Conservation (phyloP, 2,797 vertebrate genomes). For the Bufotes viridis region DNA sequence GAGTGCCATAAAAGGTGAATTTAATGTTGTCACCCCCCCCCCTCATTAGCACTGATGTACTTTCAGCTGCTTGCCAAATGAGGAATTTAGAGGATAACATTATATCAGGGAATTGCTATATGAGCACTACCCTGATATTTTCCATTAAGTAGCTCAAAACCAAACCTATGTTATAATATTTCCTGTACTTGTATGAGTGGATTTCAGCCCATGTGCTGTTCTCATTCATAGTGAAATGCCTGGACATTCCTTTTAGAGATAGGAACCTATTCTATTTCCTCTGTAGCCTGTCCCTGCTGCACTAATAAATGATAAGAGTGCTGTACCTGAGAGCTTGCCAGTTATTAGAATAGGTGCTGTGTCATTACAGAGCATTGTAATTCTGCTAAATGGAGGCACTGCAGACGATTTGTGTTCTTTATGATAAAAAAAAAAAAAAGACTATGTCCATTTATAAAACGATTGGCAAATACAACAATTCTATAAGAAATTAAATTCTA, state of each 20-base stretch:
- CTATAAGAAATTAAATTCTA: slow-evolving; percentile 15
- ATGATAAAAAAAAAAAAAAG: not conserved
- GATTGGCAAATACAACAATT: slow-evolving; percentile 31
- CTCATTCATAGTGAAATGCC: slow-evolving; percentile 32
- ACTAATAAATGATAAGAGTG: slow-evolving; percentile 41
- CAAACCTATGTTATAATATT: not conserved
- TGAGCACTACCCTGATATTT: not conserved
- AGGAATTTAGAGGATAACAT: not conserved
- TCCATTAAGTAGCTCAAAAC: not conserved
- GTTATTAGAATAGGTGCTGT: slow-evolving; percentile 42
- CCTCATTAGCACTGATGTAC: not conserved
- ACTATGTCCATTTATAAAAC: slow-evolving; percentile 39
- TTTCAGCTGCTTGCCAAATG: not conserved
- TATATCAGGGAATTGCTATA: not conserved
- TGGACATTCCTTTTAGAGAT: slow-evolving; percentile 20
- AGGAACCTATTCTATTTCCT: not conserved
- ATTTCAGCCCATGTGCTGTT: slow-evolving; percentile 1
- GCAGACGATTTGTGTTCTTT: slow-evolving; percentile 28
- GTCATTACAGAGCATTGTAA: slow-evolving; percentile 3
- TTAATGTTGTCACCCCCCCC: too few relatives aligned
- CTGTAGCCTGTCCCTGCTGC: slow-evolving; percentile 40
- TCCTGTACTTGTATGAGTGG: not conserved
- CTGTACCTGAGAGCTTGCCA: slow-evolving; percentile 52
- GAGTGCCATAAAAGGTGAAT: too few relatives aligned
- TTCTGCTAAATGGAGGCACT: slow-evolving; percentile 35